Base-by-base conservation (phyloP, 2,888 invertebrate species). In the Cataglyphis livida region DNA sequence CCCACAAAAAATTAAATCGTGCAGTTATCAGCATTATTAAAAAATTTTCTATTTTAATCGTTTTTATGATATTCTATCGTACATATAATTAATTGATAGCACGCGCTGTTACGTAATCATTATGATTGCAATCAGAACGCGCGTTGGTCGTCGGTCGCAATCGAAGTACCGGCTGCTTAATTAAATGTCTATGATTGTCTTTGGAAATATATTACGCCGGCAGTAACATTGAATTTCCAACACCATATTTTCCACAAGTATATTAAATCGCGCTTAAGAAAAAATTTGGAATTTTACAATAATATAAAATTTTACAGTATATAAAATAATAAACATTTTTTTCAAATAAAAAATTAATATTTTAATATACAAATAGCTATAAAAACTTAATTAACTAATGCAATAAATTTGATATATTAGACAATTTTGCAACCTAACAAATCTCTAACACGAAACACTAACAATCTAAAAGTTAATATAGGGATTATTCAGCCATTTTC, bases 31-130 rank as follows among this genome's bases (percentile, higher is more conserved):
- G 7, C 25, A 41, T 44, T 5, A 32, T n/a, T 59, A 44, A 44
- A 44, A 44, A 0, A 12, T 12, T 68, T 32, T 59, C 9, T 2
- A 70, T 59, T 59, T 73, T 73, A 41, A 6, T 10, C 25, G 41
- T 59, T 73, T 73, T 73, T 59, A 59, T n/a, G 9, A 21, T 4
- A 15, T 3, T 59, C 12, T 73, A 15, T 18, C 25, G 5, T 2
- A 28, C 9, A 38, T 71, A 38, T 71, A 71, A 71, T 71, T 71
- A 71, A 57, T 71, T 71, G 41, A 73, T 59, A 73, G 28, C 59
- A 59, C 35, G 35, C 59, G 6, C 7, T n/a, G n/a, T 59, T 59
- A 41, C 25, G 28, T 59, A 73, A 73, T 3, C 25, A 28, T n/a
- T 62, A 62, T 54, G 57, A 38, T 28, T 41, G 73, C 18, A 44